A percentile compares a stretch with the other conserved stretches of the same genome.
phyloP scores from a whole-genome alignment of 2,888 invertebrate species.

The Drosophila lutescens region DNA sequence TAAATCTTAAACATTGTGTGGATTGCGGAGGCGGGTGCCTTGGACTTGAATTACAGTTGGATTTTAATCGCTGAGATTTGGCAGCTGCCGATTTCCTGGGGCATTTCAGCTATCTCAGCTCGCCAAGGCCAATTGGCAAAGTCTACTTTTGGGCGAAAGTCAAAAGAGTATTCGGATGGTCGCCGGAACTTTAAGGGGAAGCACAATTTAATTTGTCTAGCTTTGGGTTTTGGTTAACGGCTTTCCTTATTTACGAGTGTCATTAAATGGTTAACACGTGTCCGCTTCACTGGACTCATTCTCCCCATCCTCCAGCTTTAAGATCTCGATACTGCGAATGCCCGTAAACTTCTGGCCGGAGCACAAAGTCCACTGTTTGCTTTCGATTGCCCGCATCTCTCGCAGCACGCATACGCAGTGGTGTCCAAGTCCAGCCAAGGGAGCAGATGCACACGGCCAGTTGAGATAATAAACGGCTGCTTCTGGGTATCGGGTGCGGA shows the following conservation, averaged over 20 bases:
- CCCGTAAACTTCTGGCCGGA: neutral
- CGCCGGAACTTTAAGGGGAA: neutral
- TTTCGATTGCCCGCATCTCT: conserved; percentile 5
- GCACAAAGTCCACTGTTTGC: neutral
- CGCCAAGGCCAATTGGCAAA: conserved; percentile 1
- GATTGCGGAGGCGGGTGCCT: conserved; percentile 19
- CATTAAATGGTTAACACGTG: conserved; percentile 48
- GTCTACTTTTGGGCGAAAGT: conserved; percentile 7
- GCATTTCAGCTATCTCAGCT: neutral
- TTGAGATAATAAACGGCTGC: conserved; percentile 40
- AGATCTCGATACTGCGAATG: neutral
- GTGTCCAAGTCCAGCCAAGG: conserved; percentile 15
- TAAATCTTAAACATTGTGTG: conserved; percentile 63
- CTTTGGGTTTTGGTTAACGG: conserved; percentile 16
- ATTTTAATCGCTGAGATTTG: conserved; percentile 46
- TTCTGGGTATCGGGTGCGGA: neutral
- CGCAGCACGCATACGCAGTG: conserved; percentile 13
- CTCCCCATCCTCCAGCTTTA: neutral
- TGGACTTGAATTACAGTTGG: conserved; percentile 26
- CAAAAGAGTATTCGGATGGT: conserved; percentile 1
- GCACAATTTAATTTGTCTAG: conserved; percentile 34
- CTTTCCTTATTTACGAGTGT: conserved; percentile 33
- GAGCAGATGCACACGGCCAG: conserved; percentile 38
- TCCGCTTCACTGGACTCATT: conserved; percentile 8
- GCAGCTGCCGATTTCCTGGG: conserved; percentile 10